Conservation (phyloP, 2,797 vertebrate genomes). For the Zenarchopterus dispar region DNA sequence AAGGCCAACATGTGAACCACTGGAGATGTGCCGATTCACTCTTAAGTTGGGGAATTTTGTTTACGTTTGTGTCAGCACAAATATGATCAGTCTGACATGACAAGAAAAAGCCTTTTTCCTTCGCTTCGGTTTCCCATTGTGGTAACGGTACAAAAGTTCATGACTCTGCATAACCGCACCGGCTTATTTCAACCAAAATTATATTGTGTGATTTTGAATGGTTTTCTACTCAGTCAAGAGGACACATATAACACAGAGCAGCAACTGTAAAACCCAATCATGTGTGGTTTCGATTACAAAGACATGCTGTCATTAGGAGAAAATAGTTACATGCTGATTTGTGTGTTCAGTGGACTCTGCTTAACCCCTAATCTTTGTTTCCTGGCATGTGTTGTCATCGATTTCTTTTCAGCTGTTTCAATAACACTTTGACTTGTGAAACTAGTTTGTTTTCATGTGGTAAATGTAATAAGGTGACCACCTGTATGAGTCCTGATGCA, state of each 20-base stretch:
- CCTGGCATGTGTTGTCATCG: not conserved
- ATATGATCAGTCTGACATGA: constrained; percentile 14
- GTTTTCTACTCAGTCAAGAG: not conserved
- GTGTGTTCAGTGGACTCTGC: not conserved
- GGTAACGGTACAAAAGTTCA: constrained; percentile 4
- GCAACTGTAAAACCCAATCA: not conserved
- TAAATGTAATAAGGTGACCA: constrained; percentile 24
- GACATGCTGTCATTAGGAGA: constrained; percentile 8
- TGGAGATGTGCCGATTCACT: constrained; percentile 13
- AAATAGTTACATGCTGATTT: not conserved
- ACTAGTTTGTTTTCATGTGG: not conserved
- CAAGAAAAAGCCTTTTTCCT: not conserved
- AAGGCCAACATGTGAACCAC: not conserved
- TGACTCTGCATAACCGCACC: constrained; percentile 17
- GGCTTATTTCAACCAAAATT: constrained; percentile 7
- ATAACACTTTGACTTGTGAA: not conserved
- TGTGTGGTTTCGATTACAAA: constrained; percentile 7
- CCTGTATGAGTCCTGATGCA: constrained; percentile 66
- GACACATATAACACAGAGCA: not conserved
- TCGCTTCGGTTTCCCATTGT: constrained; percentile 6
- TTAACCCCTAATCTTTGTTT: not conserved
- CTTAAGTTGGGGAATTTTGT: not conserved
- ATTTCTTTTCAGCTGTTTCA: not conserved
- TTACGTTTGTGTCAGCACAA: constrained; percentile 27
- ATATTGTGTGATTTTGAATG: constrained; percentile 3